These are phyloP conservation scores for Murina feae DNA, from an alignment of 2,113 vertebrate genomes.

Conservation along the genomic window DNA sequence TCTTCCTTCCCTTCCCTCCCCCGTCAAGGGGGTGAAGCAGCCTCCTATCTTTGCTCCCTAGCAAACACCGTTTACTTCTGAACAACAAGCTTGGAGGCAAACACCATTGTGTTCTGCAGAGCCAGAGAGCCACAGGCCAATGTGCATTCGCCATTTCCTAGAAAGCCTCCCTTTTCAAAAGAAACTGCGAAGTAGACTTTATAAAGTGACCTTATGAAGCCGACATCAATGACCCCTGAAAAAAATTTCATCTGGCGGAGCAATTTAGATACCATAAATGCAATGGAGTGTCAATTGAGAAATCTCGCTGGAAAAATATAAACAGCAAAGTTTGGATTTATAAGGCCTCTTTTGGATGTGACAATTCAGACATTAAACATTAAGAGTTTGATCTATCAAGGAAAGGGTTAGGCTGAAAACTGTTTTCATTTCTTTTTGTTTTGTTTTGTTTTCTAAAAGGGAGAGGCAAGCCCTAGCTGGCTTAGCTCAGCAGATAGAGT, in stretches of 20 bases:
- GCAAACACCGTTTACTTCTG: conserved; percentile 56
- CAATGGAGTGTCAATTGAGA: neutral
- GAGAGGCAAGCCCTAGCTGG: no score
- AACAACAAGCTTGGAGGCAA: conserved; percentile 37
- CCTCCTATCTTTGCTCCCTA: neutral
- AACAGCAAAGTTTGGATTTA: conserved; percentile 37
- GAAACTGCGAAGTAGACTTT: conserved; percentile 43
- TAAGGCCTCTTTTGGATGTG: conserved; percentile 8
- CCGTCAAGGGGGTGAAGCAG: conserved; percentile 47
- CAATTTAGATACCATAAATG: conserved; percentile 50
- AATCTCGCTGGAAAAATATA: neutral
- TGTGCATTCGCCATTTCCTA: neutral
- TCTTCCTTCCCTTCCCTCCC: conserved; percentile 54
- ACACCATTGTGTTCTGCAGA: conserved; percentile 21
- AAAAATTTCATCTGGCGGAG: conserved; percentile 42
- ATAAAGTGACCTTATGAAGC: conserved; percentile 41
- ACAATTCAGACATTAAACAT: conserved; percentile 34
- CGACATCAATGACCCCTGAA: neutral
- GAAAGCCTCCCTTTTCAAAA: neutral
- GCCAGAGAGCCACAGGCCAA: neutral
- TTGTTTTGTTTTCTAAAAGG: no score
- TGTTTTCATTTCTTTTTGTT: neutral
- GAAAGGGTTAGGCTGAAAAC: neutral
- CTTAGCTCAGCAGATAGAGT: no score
- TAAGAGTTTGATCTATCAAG: conserved; percentile 49